These are phyloP conservation scores for Cricetomys ansorgei DNA, from an alignment of 2,113 vertebrate species.

Conservation along the genomic window DNA sequence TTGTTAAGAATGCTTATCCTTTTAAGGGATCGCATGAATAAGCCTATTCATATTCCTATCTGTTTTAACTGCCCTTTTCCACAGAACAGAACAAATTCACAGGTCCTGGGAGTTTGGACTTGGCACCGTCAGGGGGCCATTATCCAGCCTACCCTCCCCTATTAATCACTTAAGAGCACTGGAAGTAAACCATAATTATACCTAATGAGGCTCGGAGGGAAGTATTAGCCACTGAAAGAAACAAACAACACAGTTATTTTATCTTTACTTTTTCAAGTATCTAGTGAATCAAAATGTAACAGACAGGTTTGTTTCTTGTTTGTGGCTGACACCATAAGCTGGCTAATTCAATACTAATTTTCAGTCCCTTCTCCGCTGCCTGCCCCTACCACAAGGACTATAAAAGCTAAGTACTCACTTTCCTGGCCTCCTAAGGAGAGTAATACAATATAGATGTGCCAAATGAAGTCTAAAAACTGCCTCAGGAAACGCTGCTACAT, in stretches of 20 bases:
- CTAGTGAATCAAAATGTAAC: slow-evolving; percentile 35
- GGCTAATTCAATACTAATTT: slow-evolving; percentile 41
- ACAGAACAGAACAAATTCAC: not conserved
- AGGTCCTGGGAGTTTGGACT: not conserved
- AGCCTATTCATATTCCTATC: not conserved
- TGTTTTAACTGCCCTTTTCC: not conserved
- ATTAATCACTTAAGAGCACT: not conserved
- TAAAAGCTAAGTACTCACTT: slow-evolving; percentile 57
- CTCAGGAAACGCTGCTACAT: slow-evolving; percentile 52
- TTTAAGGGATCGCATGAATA: not conserved
- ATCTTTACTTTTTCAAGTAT: slow-evolving; percentile 52
- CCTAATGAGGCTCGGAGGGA: not conserved
- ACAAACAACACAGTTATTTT: not conserved
- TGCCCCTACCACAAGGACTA: slow-evolving; percentile 21
- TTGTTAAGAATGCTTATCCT: not conserved
- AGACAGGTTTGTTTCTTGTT: slow-evolving; percentile 8
- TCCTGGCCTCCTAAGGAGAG: slow-evolving; percentile 44
- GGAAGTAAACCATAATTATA: not conserved
- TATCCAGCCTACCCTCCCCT: not conserved
- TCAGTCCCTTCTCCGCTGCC: not conserved
- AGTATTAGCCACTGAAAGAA: slow-evolving; percentile 40
- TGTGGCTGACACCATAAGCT: slow-evolving; percentile 13
- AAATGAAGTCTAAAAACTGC: slow-evolving; percentile 72
- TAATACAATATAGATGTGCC: slow-evolving; percentile 45
- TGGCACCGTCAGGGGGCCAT: not conserved